Base-by-base conservation (phyloP, 2,797 vertebrate species). In the Florisuga fusca region DNA sequence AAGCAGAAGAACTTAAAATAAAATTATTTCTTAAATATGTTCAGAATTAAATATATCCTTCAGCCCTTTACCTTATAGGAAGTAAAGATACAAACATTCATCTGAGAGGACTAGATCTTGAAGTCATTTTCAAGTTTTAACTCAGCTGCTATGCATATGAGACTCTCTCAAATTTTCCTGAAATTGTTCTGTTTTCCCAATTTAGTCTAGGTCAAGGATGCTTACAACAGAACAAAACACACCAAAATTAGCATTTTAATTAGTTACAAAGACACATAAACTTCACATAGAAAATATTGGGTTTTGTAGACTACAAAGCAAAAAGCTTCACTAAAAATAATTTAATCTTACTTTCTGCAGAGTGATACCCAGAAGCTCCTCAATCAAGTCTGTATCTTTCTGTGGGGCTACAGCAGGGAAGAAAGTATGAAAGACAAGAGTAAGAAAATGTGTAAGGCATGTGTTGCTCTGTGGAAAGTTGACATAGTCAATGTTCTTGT, bases 41-140 rank as follows among this genome's bases (percentile, higher is more conserved):
- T 89, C 51, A 87, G 67, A 90, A 90, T 87, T 79, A 93, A 77
- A 79, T 57, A 67, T 77, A 85, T 83, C 77, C 57, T 94, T 89
- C 15, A 83, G 41, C 61, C 82, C 46, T 87, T 79, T 87, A 76
- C 1, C 11, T 69, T 85, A 48, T 71, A 74, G 68, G 84, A 87
- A 87, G 17, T 53, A 12, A 26, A 89, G 18, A 77, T 29, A 7
- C 27, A 90, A 92, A 63, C 12, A 55, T 51, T 67, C 20, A 41
- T 82, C 53, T 79, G 15, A 82, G 13, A 59, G 10, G 74, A 29
- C 15, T 46, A 72, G 46, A 13, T 48, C 43, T 62, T 94, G 78
- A 92, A 84, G 19, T 59, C 1, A 50, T 90, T 92, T 84, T 92
- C 43, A 51, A 50, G 5, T 66, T 92, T 93, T 74, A 76, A 4